Percentiles rank a stretch among this genome's conserved stretches.
phyloP scores from a whole-genome alignment of 2,888 invertebrate genomes.

The Noctua janthina region DNA sequence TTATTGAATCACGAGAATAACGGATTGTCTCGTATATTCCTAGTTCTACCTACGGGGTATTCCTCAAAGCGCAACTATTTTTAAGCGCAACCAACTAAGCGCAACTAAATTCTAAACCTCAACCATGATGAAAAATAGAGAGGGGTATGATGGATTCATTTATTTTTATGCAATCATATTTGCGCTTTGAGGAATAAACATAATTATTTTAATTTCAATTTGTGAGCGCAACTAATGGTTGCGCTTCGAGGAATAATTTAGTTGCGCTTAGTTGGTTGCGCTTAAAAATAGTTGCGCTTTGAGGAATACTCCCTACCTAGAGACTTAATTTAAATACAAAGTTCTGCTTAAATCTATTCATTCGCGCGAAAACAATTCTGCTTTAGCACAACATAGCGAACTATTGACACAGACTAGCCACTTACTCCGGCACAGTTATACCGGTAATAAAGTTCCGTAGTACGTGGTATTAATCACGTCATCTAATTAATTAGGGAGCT shows the following conservation, averaged over 20 bases:
- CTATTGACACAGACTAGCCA: slow-evolving; percentile 18
- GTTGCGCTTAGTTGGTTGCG: no score
- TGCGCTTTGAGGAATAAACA: no score
- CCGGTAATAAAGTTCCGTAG: slow-evolving; percentile 33
- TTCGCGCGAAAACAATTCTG: neutral
- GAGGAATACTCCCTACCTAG: neutral
- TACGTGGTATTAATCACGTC: slow-evolving; percentile 38
- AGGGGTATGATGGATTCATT: no score
- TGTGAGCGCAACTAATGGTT: no score
- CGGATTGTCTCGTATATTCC: neutral
- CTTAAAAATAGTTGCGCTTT: no score
- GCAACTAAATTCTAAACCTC: no score
- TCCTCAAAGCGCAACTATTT: no score
- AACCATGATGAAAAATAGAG: no score
- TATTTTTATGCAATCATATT: no score
- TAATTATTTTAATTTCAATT: no score
- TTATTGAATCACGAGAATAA: neutral
- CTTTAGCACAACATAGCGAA: slow-evolving; percentile 3
- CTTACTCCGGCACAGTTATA: neutral
- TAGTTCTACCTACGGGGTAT: neutral
- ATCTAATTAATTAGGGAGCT: slow-evolving; percentile 44
- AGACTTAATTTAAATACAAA: neutral
- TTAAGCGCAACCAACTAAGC: no score
- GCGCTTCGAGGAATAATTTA: no score
- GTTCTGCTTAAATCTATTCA: neutral